These are phyloP conservation scores for Fabriciana adippe DNA, from an alignment of 2,888 invertebrate genomes.

Conservation along the genomic window DNA sequence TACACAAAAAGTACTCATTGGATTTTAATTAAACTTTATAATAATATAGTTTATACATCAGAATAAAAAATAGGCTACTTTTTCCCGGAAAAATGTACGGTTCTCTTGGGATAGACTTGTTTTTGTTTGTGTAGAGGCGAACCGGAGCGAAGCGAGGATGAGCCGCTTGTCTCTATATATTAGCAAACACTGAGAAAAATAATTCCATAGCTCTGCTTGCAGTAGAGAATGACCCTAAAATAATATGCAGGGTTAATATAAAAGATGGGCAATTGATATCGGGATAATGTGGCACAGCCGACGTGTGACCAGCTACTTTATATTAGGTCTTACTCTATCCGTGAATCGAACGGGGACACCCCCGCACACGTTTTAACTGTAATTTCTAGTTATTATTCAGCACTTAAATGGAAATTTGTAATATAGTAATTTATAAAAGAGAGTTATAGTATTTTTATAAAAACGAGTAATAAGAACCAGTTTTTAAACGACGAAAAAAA, in stretches of 20 bases:
- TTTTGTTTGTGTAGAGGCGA: too few relatives aligned
- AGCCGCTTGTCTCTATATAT: too few relatives aligned
- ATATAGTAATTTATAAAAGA: too few relatives aligned
- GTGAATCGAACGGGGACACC: slow-evolving; percentile 16
- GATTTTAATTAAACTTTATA: too few relatives aligned
- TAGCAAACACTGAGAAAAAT: neutral
- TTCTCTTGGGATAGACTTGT: too few relatives aligned
- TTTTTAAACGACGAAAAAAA: too few relatives aligned
- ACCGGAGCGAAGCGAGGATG: too few relatives aligned
- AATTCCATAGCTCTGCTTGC: slow-evolving; percentile 1
- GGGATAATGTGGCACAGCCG: slow-evolving; percentile 29
- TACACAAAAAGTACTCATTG: too few relatives aligned
- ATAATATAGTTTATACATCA: too few relatives aligned
- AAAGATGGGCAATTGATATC: slow-evolving; percentile 38
- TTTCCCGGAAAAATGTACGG: too few relatives aligned
- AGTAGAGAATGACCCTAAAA: slow-evolving; percentile 6
- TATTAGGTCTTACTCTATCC: neutral
- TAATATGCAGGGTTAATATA: slow-evolving; percentile 32
- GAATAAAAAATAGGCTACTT: too few relatives aligned
- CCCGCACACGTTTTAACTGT: slow-evolving; percentile 1
- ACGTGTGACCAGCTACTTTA: slow-evolving; percentile 24
- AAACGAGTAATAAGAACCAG: neutral
- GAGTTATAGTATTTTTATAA: slow-evolving; percentile 1
- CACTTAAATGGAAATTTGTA: neutral
- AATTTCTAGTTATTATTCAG: slow-evolving; percentile 18